A percentile compares a stretch with the other conserved stretches of the same genome.
Conservation (phyloP, 2,888 invertebrate genomes). For the Autographa gamma region DNA sequence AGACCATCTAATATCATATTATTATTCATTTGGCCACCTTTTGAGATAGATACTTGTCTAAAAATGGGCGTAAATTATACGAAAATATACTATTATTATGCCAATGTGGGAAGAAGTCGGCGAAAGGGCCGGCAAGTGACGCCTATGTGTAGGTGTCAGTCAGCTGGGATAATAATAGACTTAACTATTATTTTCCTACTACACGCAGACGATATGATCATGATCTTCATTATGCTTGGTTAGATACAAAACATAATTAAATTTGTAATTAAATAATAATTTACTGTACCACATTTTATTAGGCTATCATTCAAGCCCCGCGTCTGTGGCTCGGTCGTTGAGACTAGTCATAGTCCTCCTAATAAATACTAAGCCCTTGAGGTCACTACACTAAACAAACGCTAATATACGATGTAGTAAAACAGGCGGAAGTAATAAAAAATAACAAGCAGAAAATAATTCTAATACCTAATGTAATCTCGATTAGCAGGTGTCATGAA, state of each 20-base stretch:
- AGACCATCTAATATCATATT: conserved; percentile 31
- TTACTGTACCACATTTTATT: background rate
- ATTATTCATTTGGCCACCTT: conserved; percentile 43
- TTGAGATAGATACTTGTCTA: conserved; percentile 26
- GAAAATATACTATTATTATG: background rate
- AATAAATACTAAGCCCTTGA: conserved; percentile 4
- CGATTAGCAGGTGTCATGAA: conserved; percentile 44
- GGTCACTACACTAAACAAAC: background rate
- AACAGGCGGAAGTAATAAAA: conserved; percentile 51
- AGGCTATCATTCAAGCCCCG: background rate
- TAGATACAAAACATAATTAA: background rate
- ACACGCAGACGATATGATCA: background rate
- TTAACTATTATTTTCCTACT: background rate
- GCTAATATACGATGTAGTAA: background rate
- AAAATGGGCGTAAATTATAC: conserved; percentile 16
- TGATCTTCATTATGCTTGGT: background rate
- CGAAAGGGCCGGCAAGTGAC: background rate
- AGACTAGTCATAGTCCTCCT: background rate
- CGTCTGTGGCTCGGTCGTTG: background rate
- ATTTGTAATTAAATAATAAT: background rate
- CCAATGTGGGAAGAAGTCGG: background rate
- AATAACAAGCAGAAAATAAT: conserved; percentile 49
- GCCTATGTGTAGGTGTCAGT: conserved; percentile 1
- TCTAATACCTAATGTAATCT: conserved; percentile 19
- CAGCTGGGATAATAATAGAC: background rate